Conservation (phyloP, 2,113 vertebrate genomes). For the Cephalopholis sonnerati region DNA sequence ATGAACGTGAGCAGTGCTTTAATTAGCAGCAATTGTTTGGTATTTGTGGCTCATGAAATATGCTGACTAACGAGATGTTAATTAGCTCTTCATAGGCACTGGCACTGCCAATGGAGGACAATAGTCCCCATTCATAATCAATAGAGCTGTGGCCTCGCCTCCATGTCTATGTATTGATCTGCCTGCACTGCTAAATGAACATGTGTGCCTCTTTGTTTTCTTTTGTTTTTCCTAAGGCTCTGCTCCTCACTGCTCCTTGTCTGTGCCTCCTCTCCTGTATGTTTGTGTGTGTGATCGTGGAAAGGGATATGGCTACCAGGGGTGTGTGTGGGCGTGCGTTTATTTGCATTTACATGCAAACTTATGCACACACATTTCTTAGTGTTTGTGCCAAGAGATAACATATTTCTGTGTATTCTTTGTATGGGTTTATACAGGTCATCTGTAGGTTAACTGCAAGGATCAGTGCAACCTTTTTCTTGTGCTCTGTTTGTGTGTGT, state of each 20-base stretch:
- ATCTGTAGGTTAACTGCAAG: constrained; percentile 37
- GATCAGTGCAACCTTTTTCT: constrained; percentile 40
- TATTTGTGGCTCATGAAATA: constrained; percentile 48
- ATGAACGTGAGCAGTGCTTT: constrained; percentile 15
- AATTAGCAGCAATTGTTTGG: constrained; percentile 37
- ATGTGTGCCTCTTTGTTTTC: constrained; percentile 52
- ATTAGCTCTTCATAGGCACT: constrained; percentile 13
- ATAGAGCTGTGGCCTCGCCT: constrained; percentile 30
- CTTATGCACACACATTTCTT: constrained; percentile 12
- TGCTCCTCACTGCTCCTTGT: constrained; percentile 8
- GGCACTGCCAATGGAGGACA: constrained; percentile 9
- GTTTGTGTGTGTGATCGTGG: not conserved
- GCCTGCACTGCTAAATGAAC: constrained; percentile 50
- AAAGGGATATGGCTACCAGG: constrained; percentile 3
- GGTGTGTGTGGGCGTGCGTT: constrained; percentile 25
- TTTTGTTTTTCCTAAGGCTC: not conserved
- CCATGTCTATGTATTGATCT: constrained; percentile 61
- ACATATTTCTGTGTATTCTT: constrained; percentile 25
- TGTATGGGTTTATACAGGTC: constrained; percentile 21
- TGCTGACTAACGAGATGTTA: constrained; percentile 60
- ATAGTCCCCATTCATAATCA: constrained; percentile 52
- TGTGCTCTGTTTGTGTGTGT: not conserved
- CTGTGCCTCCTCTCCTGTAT: not conserved
- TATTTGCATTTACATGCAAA: constrained; percentile 50
- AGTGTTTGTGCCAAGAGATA: constrained; percentile 13